Conservation (phyloP, 2,113 vertebrate genomes). For the Macquaria australasica region DNA sequence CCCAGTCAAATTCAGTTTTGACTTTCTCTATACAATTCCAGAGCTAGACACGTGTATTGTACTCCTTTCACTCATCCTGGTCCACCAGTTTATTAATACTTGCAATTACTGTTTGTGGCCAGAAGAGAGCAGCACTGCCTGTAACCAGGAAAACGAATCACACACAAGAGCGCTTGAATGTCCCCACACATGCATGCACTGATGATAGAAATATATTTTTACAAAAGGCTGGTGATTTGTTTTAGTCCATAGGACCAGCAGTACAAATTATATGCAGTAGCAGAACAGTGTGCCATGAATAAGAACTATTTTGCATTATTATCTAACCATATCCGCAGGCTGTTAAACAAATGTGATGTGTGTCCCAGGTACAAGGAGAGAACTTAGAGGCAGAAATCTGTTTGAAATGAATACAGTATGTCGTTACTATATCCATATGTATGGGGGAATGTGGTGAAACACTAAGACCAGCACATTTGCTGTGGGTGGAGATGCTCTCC, state of each 20-base stretch:
- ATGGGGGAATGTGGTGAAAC: neutral
- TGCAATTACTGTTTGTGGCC: slow-evolving; percentile 27
- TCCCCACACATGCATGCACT: neutral
- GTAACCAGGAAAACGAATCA: neutral
- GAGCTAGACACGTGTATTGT: neutral
- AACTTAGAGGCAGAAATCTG: neutral
- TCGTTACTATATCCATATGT: neutral
- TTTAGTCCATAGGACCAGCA: neutral
- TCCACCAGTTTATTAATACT: neutral
- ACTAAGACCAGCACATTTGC: neutral
- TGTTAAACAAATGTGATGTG: neutral
- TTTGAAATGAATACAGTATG: neutral
- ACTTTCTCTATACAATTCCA: neutral
- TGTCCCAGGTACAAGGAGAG: neutral
- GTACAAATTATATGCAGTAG: neutral
- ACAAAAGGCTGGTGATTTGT: neutral
- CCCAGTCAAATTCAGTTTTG: neutral
- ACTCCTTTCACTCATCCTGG: neutral
- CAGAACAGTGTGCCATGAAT: neutral
- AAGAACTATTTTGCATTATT: neutral
- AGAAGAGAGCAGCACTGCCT: slow-evolving; percentile 58
- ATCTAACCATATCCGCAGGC: neutral
- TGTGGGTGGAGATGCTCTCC: neutral
- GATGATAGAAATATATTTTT: neutral
- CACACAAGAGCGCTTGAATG: neutral